These are phyloP conservation scores for Lepas anatifera DNA, from an alignment of 2,888 invertebrate species.

Conservation along the genomic window DNA sequence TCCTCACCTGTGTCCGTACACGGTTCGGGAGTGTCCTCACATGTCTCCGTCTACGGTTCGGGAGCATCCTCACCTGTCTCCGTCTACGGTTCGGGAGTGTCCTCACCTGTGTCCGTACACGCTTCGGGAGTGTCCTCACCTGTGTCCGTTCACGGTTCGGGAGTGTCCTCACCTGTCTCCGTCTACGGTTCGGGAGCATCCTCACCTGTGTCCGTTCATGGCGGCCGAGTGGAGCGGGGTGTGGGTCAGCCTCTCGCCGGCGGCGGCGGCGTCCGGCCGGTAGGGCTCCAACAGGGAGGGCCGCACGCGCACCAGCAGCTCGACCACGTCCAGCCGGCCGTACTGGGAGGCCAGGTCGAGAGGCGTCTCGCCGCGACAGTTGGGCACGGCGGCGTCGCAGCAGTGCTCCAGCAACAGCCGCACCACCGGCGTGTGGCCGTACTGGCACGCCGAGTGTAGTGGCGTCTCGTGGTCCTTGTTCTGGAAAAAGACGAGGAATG, in stretches of 20 bases:
- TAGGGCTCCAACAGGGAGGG: conserved; percentile 59
- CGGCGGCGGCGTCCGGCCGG: conserved; percentile 26
- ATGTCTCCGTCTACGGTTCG: too few species aligned
- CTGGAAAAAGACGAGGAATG: conserved; percentile 39
- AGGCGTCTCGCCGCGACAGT: conserved; percentile 77
- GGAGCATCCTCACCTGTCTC: too few species aligned
- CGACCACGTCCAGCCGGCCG: conserved; percentile 58
- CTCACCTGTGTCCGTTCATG: conserved; percentile 80
- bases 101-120: too few species aligned
- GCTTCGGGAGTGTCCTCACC: too few species aligned
- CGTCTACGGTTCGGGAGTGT: too few species aligned
- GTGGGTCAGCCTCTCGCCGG: conserved; percentile 47
- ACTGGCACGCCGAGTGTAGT: conserved; percentile 83
- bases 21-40: too few species aligned
- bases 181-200: too few species aligned
- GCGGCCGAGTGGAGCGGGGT: conserved; percentile 88
- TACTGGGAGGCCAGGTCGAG: conserved; percentile 84
- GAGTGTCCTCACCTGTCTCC: too few species aligned
- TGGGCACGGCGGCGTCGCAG: conserved; percentile 77
- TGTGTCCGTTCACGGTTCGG: too few species aligned
- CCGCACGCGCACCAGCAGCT: conserved; percentile 67
- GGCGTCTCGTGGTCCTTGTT: conserved; percentile 80
- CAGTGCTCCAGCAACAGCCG: conserved; percentile 66
- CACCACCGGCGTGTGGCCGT: conserved; percentile 77
- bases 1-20: too few species aligned